These are phyloP conservation scores for Lepisosteus osseus DNA, from an alignment of 2,113 vertebrate genomes.

Conservation along the genomic window DNA sequence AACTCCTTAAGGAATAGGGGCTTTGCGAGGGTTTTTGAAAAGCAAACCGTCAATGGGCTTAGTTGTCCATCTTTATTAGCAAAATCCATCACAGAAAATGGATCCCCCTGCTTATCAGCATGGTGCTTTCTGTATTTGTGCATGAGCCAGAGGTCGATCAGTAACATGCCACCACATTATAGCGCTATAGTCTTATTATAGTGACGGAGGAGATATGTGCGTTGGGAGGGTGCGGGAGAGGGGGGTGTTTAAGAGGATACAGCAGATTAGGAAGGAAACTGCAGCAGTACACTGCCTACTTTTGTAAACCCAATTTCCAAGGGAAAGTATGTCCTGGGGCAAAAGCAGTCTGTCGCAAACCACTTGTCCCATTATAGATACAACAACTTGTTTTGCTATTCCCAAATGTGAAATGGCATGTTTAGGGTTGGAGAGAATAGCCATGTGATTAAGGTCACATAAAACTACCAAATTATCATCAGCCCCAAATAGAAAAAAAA, in stretches of 20 bases:
- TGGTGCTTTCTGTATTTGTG: slow-evolving; percentile 29
- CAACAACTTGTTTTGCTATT: slow-evolving; percentile 46
- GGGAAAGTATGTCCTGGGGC: slow-evolving; percentile 40
- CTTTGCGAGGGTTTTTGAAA: slow-evolving; percentile 15
- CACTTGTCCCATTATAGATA: slow-evolving; percentile 45
- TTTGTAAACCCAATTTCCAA: slow-evolving; percentile 34
- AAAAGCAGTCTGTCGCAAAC: slow-evolving; percentile 12
- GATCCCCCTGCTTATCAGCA: slow-evolving; percentile 38
- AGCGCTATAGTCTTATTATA: slow-evolving; percentile 43
- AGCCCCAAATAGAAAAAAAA: slow-evolving; percentile 23
- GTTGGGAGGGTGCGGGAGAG: slow-evolving; percentile 4
- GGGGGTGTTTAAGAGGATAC: slow-evolving; percentile 46
- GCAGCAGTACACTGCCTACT: slow-evolving; percentile 45
- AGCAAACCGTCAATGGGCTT: slow-evolving; percentile 26
- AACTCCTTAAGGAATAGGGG: not conserved
- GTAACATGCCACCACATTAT: slow-evolving; percentile 43
- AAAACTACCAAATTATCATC: slow-evolving; percentile 1
- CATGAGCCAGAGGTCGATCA: slow-evolving; percentile 41
- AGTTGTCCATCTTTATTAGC: slow-evolving; percentile 48
- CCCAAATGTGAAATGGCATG: slow-evolving; percentile 16
- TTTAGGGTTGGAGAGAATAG: slow-evolving; percentile 17
- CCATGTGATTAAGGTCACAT: slow-evolving; percentile 36
- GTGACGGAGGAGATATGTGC: slow-evolving; percentile 38
- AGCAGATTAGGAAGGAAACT: slow-evolving; percentile 41
- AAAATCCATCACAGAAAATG: slow-evolving; percentile 39